phyloP scores from a whole-genome alignment of 2,888 invertebrate genomes.

The Ligdia adustata region DNA sequence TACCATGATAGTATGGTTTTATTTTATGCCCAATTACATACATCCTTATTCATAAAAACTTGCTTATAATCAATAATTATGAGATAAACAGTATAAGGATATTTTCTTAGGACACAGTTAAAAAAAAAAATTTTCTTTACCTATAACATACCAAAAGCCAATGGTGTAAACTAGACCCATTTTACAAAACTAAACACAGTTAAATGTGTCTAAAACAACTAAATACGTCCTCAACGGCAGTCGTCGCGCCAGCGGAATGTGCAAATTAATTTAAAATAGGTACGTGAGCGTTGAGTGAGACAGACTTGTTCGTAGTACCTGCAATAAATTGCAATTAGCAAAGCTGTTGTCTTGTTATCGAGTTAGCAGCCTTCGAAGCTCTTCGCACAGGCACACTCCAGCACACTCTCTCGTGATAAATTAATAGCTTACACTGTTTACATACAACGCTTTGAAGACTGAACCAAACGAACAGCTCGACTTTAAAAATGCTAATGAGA shows the following conservation, averaged over 20 bases:
- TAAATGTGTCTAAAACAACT: conserved; percentile 20
- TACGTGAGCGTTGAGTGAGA: conserved; percentile 77
- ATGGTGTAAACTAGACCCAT: no score
- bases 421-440: conserved; percentile 62
- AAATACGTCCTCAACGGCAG: conserved; percentile 43
- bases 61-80: no score
- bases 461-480: neutral
- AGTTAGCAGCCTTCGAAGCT: conserved; percentile 78
- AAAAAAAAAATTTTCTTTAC: no score
- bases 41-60: no score
- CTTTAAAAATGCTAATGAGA: conserved; percentile 10
- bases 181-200: no score
- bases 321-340: conserved; percentile 84
- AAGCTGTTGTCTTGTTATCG: conserved; percentile 82
- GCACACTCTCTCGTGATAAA: conserved; percentile 58
- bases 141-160: no score
- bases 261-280: conserved; percentile 82
- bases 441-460: conserved; percentile 20
- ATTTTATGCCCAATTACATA: no score
- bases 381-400: conserved; percentile 63
- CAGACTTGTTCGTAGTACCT: conserved; percentile 81
- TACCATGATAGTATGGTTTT: no score
- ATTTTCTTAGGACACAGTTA: no score
- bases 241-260: conserved; percentile 70
- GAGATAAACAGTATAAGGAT: no score